These are phyloP conservation scores for Hipparchia sbordonii DNA, from an alignment of 2,888 invertebrate genomes.

Conservation along the genomic window DNA sequence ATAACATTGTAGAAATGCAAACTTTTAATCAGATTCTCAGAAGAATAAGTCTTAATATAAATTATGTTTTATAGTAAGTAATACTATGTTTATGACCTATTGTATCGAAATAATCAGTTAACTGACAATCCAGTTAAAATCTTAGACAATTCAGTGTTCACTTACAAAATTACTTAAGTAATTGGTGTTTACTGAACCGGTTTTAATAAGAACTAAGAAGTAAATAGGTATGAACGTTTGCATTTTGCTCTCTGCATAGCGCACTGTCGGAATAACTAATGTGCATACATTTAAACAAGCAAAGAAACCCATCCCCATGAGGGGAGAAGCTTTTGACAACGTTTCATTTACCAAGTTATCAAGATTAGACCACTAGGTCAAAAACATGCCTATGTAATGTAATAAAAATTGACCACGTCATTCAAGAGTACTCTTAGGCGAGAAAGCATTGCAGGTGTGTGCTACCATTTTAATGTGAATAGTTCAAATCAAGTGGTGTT, in stretches of 20 bases:
- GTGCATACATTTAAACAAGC: constrained; percentile 22
- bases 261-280: constrained; percentile 25
- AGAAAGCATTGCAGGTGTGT: no score
- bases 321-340: not conserved
- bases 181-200: constrained; percentile 5
- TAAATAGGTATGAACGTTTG: constrained; percentile 16
- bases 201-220: constrained; percentile 22
- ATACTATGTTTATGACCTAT: no score
- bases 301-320: not conserved
- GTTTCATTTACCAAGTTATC: not conserved
- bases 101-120: no score
- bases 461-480: no score
- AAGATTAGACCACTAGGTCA: not conserved
- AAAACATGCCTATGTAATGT: no score
- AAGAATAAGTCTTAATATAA: no score
- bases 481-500: no score
- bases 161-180: not conserved
- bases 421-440: no score
- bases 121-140: not conserved
- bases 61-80: no score
- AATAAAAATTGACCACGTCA: no score
- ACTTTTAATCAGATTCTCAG: no score
- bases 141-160: not conserved
- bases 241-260: constrained; percentile 21
- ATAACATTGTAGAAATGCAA: no score